phyloP scores from a whole-genome alignment of 2,888 invertebrate species.

The Andricus quercusramuli region DNA sequence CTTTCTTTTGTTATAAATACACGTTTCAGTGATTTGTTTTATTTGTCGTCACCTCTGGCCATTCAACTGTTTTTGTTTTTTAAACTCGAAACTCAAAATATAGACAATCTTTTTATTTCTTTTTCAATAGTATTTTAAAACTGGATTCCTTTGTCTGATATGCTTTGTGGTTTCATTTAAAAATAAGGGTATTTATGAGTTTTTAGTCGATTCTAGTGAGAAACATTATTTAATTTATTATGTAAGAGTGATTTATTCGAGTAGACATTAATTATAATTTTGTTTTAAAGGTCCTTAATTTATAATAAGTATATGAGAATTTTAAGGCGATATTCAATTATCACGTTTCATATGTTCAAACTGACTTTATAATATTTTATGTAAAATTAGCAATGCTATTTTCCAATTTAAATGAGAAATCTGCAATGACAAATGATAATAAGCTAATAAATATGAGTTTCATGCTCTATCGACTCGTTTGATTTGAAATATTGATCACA shows the following conservation, averaged over 20 bases:
- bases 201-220: background rate
- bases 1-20: constrained; percentile 18
- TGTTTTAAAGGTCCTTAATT: background rate
- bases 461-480: no score
- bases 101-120: background rate
- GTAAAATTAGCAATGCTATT: no score
- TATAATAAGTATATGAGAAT: constrained; percentile 3
- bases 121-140: background rate
- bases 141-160: background rate
- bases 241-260: background rate
- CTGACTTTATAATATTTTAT: no score
- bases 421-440: no score
- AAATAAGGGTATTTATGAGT: background rate
- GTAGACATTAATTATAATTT: background rate
- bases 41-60: background rate
- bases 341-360: background rate
- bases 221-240: background rate
- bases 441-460: no score
- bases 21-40: background rate
- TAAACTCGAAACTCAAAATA: background rate
- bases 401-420: no score
- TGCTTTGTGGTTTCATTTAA: background rate
- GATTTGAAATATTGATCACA: no score
- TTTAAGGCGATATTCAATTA: background rate
- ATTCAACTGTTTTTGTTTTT: constrained; percentile 9